Conservation (phyloP, 2,888 invertebrate species). For the Lymantria dispar region DNA sequence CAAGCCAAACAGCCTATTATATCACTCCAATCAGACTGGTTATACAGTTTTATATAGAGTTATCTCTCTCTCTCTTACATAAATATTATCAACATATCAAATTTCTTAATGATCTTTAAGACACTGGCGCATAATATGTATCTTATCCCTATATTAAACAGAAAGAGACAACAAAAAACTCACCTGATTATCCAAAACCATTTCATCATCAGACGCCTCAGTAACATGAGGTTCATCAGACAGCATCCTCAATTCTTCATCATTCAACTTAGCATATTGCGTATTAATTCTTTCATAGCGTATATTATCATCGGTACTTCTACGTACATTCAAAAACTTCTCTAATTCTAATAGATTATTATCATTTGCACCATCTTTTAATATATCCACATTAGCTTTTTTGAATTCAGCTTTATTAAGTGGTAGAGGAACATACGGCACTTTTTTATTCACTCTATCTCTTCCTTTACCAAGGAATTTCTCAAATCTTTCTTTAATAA, state of each 20-base stretch:
- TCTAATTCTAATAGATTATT: constrained; percentile 32
- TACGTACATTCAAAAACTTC: constrained; percentile 24
- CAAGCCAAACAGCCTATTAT: no score
- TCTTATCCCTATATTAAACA: background rate
- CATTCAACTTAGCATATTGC: constrained; percentile 42
- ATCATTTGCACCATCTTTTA: constrained; percentile 28
- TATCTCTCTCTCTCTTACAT: no score
- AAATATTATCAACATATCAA: no score
- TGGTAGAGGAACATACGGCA: constrained; percentile 10
- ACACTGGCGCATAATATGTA: no score
- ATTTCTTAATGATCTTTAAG: no score
- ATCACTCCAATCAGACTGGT: no score
- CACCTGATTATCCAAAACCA: constrained; percentile 71
- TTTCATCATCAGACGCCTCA: constrained; percentile 42
- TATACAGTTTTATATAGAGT: no score
- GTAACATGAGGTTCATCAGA: constrained; percentile 56
- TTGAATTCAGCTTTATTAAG: constrained; percentile 8
- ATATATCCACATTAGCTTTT: constrained; percentile 32
- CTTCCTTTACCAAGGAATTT: constrained; percentile 24
- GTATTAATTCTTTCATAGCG: constrained; percentile 12
- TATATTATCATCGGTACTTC: background rate
- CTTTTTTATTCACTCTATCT: constrained; percentile 16
- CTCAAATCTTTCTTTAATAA: constrained; percentile 22
- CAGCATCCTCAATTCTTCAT: constrained; percentile 62
- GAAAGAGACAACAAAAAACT: constrained; percentile 14